Conservation (phyloP, 2,888 invertebrate species). For the Eupithecia abbreviata region DNA sequence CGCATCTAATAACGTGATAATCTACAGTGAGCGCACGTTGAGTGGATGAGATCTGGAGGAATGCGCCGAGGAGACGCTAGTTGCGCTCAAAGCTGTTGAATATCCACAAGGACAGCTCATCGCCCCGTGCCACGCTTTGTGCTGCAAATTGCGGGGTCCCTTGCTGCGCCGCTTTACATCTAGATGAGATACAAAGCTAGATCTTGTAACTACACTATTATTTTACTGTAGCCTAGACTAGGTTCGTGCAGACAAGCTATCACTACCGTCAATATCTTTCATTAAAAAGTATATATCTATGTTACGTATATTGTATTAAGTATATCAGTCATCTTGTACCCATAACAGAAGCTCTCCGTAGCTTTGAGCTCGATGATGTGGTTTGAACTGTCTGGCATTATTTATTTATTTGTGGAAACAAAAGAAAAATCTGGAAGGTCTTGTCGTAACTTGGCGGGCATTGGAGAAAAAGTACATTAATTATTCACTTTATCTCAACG, state of each 20-base stretch:
- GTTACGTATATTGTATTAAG: too few species aligned
- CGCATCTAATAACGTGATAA: not conserved
- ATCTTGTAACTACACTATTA: not conserved
- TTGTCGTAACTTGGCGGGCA: not conserved
- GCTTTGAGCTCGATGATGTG: too few species aligned
- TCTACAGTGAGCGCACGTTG: not conserved
- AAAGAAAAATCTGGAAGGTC: not conserved
- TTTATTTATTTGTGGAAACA: not conserved
- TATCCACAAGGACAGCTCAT: not conserved
- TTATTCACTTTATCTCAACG: not conserved
- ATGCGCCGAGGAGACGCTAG: slow-evolving; percentile 1
- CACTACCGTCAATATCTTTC: not conserved
- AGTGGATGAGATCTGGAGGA: not conserved
- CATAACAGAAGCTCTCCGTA: too few species aligned
- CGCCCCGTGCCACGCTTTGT: not conserved
- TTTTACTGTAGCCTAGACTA: not conserved
- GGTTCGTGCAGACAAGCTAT: not conserved
- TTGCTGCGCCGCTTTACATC: not conserved
- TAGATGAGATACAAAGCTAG: not conserved
- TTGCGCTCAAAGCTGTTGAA: slow-evolving; percentile 14
- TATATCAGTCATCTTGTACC: too few species aligned
- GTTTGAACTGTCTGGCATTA: not conserved
- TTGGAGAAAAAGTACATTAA: not conserved
- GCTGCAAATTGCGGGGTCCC: not conserved
- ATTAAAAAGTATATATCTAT: too few species aligned